Evolutionary conservation across 1,140 invertebrate species (phyloP).

Genomic region (Megathymus violae): DNA sequence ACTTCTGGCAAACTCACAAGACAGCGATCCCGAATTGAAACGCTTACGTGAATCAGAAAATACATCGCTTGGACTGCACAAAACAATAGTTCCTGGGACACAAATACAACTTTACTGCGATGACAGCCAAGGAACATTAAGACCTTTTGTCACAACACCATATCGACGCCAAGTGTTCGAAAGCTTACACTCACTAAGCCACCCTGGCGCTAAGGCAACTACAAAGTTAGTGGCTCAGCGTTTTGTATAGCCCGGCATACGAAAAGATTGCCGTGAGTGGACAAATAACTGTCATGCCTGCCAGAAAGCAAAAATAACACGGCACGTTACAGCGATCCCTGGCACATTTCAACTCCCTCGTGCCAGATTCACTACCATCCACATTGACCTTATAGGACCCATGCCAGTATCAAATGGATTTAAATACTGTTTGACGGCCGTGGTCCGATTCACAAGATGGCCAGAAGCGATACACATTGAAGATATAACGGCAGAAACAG

Average conservation of each 20-base stretch:
- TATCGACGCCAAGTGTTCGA: no score
- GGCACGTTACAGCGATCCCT: no score
- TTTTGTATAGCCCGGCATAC: conserved; percentile 19
- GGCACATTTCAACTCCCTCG: background rate
- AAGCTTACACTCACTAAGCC: background rate
- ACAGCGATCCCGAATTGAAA: conserved; percentile 9
- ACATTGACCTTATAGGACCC: conserved; percentile 51
- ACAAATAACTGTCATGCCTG: background rate
- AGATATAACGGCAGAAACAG: conserved; percentile 58
- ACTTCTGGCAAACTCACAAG: background rate
- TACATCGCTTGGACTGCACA: background rate
- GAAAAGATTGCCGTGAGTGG: conserved; percentile 13
- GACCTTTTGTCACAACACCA: no score
- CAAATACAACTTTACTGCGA: no score
- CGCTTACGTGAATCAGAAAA: background rate
- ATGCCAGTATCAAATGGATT: conserved; percentile 45
- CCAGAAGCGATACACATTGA: conserved; percentile 24
- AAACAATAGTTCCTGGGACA: no score
- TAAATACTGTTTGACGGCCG: conserved; percentile 35
- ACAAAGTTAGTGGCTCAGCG: conserved; percentile 21
- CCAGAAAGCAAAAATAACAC: no score
- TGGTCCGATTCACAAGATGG: conserved; percentile 64
- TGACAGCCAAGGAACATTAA: no score
- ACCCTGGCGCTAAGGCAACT: conserved; percentile 20
- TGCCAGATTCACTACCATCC: conserved; percentile 36